These are phyloP conservation scores for Phortica okadai DNA, from an alignment of 2,888 invertebrate species.

Conservation along the genomic window DNA sequence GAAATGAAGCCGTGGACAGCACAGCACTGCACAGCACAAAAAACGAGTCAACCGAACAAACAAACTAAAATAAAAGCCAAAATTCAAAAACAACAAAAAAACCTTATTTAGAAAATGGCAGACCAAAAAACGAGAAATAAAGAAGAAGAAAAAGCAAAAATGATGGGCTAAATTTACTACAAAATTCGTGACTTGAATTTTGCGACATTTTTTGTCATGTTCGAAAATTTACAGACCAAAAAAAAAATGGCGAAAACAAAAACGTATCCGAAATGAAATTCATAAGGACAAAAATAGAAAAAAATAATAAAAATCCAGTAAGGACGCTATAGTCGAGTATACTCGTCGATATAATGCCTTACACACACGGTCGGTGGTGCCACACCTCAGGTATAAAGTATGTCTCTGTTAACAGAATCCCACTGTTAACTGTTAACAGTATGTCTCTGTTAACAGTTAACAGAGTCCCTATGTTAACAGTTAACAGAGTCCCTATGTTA, in stretches of 20 bases:
- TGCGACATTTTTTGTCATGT: neutral
- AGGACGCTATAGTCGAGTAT: too few species aligned
- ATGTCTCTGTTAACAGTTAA: too few species aligned
- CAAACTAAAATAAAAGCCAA: constrained; percentile 12
- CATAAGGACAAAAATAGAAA: neutral
- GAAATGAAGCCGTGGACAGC: neutral
- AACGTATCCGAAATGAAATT: neutral
- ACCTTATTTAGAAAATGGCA: too few species aligned
- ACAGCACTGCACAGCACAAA: neutral
- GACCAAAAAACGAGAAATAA: neutral
- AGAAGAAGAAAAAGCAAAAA: neutral
- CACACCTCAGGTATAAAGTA: too few species aligned
- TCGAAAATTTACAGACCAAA: neutral
- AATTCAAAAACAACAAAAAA: neutral
- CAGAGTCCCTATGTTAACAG: too few species aligned
- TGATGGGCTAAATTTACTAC: constrained; percentile 20
- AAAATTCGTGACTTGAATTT: constrained; percentile 27
- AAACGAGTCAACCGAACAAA: neutral
- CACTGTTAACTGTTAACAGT: too few species aligned
- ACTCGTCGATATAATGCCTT: neutral
- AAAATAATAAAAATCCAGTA: neutral
- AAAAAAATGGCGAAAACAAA: neutral
- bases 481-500: too few species aligned
- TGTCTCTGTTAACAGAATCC: too few species aligned
- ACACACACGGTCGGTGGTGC: too few species aligned